These are phyloP conservation scores for Callocephalon fimbriatum DNA, from an alignment of 2,113 vertebrate species.

Conservation along the genomic window DNA sequence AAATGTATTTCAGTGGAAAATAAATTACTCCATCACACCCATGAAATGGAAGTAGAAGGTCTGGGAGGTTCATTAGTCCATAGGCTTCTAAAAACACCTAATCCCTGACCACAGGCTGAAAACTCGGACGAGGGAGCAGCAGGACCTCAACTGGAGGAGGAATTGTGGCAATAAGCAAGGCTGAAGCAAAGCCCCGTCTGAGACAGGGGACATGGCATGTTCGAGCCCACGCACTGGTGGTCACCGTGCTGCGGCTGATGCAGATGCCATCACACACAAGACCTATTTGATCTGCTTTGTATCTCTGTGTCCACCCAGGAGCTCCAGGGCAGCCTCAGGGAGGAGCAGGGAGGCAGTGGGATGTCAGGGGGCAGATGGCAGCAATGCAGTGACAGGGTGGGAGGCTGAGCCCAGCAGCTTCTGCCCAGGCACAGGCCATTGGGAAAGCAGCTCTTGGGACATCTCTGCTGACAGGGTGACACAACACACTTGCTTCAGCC, in stretches of 20 bases:
- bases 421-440: neutral
- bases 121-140: neutral
- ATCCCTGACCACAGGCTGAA: neutral
- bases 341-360: neutral
- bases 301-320: neutral
- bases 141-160: neutral
- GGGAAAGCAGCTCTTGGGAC: neutral
- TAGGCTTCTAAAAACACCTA: neutral
- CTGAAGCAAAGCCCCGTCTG: neutral
- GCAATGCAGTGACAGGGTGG: accelerated
- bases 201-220: accelerated
- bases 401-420: neutral
- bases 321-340: neutral
- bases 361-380: neutral
- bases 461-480: neutral
- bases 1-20: neutral
- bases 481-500: neutral
- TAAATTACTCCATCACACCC: neutral
- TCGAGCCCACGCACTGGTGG: accelerated
- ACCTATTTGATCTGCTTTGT: neutral
- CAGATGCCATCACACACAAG: neutral
- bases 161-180: neutral
- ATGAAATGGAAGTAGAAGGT: neutral
- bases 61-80: neutral
- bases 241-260: neutral